These are phyloP conservation scores for Aleadryas rufinucha DNA, from an alignment of 2,113 vertebrate genomes.

Conservation along the genomic window DNA sequence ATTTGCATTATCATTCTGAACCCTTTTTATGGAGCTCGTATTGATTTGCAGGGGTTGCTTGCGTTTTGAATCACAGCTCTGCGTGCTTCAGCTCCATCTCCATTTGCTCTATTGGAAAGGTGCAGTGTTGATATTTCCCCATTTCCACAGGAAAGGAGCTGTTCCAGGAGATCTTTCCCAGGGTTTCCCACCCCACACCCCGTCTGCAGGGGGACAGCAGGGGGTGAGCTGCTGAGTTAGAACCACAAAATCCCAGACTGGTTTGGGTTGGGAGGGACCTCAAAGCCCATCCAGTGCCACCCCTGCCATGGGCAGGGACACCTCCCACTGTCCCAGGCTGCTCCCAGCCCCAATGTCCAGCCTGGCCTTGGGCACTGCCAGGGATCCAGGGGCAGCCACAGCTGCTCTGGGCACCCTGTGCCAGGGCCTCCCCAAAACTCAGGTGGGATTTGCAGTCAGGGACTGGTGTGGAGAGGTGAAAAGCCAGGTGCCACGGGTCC, in stretches of 20 bases:
- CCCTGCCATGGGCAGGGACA: background rate
- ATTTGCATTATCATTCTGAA: background rate
- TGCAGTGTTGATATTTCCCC: background rate
- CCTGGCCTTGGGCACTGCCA: background rate
- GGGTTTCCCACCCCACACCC: background rate
- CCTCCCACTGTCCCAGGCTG: background rate
- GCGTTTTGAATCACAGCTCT: background rate
- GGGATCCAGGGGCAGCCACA: background rate
- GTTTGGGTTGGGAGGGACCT: background rate
- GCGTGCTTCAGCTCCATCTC: background rate
- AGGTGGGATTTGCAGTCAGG: background rate
- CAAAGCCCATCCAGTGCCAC: fast-evolving
- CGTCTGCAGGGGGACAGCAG: background rate
- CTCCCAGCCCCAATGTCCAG: background rate
- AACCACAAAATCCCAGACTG: background rate
- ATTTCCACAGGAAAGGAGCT: background rate
- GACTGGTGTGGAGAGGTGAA: fast-evolving
- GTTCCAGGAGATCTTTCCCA: background rate
- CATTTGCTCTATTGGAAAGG: background rate
- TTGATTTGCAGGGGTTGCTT: background rate
- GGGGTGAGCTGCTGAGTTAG: too few species aligned
- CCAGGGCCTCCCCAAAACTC: background rate
- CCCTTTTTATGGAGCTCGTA: background rate
- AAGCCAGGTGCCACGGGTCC: background rate
- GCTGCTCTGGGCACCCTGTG: background rate